phyloP scores from a whole-genome alignment of 2,113 vertebrate genomes.

The Stegostoma tigrinum region DNA sequence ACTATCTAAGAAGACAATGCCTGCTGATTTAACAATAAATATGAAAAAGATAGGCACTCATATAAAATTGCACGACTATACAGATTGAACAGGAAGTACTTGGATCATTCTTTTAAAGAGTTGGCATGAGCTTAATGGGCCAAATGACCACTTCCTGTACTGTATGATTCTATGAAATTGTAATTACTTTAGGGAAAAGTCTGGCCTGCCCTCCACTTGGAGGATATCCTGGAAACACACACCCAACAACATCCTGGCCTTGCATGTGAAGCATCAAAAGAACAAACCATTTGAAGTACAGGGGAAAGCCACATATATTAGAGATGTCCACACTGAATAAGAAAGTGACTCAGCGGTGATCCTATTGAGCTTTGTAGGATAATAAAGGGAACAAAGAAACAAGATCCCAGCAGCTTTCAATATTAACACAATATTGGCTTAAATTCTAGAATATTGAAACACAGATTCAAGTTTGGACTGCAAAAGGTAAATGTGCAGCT shows the following conservation, averaged over 20 bases:
- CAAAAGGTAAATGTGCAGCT: neutral
- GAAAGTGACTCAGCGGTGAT: neutral
- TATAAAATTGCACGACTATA: neutral
- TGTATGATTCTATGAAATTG: neutral
- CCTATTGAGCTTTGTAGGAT: neutral
- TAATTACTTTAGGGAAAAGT: neutral
- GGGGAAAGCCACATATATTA: neutral
- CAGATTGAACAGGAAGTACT: neutral
- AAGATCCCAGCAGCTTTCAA: neutral
- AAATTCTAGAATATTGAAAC: neutral
- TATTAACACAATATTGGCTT: neutral
- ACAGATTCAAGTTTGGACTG: neutral
- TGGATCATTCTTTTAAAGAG: neutral
- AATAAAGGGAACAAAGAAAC: neutral
- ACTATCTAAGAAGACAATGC: neutral
- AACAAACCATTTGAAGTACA: neutral
- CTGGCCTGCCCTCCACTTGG: neutral
- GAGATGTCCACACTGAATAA: neutral
- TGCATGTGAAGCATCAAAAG: neutral
- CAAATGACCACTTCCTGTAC: neutral
- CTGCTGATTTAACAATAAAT: neutral
- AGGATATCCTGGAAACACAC: neutral
- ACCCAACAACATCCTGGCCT: neutral
- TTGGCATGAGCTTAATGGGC: neutral
- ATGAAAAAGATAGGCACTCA: neutral